These are phyloP conservation scores for Terebella lapidaria DNA, from an alignment of 2,888 invertebrate genomes.

Conservation along the genomic window DNA sequence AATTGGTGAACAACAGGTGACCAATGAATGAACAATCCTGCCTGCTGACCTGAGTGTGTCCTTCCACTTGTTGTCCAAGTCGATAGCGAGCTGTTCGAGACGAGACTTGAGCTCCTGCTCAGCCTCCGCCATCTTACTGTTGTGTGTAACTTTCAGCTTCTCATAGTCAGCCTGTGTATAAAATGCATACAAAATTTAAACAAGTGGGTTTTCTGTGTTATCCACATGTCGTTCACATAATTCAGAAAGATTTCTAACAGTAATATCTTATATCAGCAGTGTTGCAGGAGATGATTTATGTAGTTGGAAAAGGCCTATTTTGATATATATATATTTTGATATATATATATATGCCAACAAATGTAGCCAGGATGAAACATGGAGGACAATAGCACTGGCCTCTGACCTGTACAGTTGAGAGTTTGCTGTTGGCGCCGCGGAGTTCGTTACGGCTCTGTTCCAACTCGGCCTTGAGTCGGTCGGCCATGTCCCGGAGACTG, in stretches of 20 bases:
- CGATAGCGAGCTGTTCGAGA: constrained; percentile 34
- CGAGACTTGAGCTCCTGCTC: constrained; percentile 34
- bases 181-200: neutral
- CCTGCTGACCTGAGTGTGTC: constrained; percentile 43
- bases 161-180: constrained; percentile 38
- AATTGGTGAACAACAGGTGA: too few species aligned
- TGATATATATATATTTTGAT: too few species aligned
- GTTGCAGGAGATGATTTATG: too few species aligned
- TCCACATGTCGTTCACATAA: neutral
- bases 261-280: too few species aligned
- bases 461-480: constrained; percentile 38
- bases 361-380: too few species aligned
- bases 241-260: neutral
- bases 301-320: too few species aligned
- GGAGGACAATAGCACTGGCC: too few species aligned
- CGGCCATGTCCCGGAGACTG: constrained; percentile 36
- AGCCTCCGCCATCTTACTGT: constrained; percentile 35
- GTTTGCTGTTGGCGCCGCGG: constrained; percentile 29
- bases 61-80: constrained; percentile 47
- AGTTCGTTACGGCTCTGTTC: constrained; percentile 39
- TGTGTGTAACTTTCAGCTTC: constrained; percentile 33
- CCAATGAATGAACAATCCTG: too few species aligned
- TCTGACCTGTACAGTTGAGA: constrained; percentile 31
- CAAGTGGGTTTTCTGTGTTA: neutral
- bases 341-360: too few species aligned